Percentiles rank a stretch among this genome's conserved stretches.
phyloP scores from a whole-genome alignment of 2,888 invertebrate genomes.

The Linnaemya vulpina region DNA sequence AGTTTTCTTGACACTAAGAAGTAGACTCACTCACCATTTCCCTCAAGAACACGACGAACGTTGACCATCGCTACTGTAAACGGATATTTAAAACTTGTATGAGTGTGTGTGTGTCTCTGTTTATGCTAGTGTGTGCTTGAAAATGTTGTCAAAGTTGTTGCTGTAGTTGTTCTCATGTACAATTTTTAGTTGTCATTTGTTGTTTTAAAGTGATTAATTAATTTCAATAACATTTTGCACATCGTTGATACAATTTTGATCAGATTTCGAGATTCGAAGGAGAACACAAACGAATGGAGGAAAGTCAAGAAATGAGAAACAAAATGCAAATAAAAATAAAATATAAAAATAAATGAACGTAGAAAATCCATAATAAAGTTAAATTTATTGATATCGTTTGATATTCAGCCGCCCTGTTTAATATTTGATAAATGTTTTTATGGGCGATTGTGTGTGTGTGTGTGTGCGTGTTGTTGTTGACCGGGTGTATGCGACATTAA shows the following conservation, averaged over 20 bases:
- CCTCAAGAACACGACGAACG: background rate
- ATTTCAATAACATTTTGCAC: conserved; percentile 72
- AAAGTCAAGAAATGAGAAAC: background rate
- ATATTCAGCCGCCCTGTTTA: conserved; percentile 60
- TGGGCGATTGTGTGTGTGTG: conserved; percentile 1
- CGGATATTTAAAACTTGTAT: background rate
- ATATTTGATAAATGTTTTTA: conserved; percentile 57
- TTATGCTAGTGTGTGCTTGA: background rate
- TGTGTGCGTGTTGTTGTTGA: conserved; percentile 14
- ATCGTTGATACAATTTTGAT: conserved; percentile 71
- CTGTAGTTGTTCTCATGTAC: conserved; percentile 43
- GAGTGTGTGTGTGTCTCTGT: conserved; percentile 10
- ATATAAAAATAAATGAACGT: conserved; percentile 22
- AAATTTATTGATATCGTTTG: conserved; percentile 67
- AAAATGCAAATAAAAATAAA: conserved; percentile 6
- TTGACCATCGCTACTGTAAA: background rate
- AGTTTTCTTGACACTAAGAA: background rate
- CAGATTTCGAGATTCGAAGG: conserved; percentile 68
- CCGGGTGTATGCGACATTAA: conserved; percentile 1
- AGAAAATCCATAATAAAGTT: conserved; percentile 56
- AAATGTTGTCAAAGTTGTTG: conserved; percentile 51
- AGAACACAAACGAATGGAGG: conserved; percentile 31
- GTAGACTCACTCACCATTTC: background rate
- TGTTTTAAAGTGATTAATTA: conserved; percentile 72
- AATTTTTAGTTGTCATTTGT: conserved; percentile 70